These are phyloP conservation scores for Pelusios castaneus DNA, from an alignment of 2,113 vertebrate species.

Conservation along the genomic window DNA sequence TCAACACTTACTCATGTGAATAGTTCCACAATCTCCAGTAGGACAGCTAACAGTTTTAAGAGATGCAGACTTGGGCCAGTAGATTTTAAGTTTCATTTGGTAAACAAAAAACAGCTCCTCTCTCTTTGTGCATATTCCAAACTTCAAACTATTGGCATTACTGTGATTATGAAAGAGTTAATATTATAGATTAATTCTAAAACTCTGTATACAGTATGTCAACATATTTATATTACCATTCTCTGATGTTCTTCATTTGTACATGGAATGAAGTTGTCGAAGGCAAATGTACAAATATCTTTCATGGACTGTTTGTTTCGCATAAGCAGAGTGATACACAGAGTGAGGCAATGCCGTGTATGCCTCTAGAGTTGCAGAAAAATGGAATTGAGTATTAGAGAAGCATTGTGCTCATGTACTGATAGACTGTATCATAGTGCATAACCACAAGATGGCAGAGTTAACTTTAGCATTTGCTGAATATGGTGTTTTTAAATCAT, in stretches of 20 bases:
- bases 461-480: conserved; percentile 42
- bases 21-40: background rate
- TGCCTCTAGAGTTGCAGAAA: background rate
- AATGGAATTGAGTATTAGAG: background rate
- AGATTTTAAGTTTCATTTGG: background rate
- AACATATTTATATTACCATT: background rate
- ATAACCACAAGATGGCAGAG: conserved; percentile 65
- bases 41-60: background rate
- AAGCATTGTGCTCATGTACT: background rate
- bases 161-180: background rate
- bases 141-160: background rate
- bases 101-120: background rate
- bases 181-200: background rate
- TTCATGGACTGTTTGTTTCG: background rate
- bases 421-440: background rate
- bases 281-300: background rate
- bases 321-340: background rate
- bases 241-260: background rate
- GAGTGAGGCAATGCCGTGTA: background rate
- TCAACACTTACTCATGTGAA: background rate
- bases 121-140: background rate
- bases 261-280: background rate
- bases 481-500: background rate
- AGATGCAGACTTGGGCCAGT: background rate
- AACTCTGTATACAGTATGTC: background rate